Evolutionary conservation across 2,888 invertebrate species (phyloP), one percentile per base, ranked within the genome.

Genomic region (Geophilus truncorum): DNA sequence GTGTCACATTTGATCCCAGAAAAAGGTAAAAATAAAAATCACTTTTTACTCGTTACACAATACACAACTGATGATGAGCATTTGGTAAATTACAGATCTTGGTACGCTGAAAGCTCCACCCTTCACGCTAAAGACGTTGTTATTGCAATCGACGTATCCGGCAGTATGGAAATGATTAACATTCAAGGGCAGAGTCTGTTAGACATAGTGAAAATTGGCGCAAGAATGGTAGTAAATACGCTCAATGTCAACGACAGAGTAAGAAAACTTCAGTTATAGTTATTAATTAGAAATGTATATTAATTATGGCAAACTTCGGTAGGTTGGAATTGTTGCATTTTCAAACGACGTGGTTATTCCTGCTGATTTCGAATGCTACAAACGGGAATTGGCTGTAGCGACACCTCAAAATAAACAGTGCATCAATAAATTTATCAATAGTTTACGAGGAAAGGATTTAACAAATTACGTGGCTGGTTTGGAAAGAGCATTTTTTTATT

Each of bases 391-490:
- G 23, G 78, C 78, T 4, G 45, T 45, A 21, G 78, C 78, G 10
- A 78, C 78, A 1, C 78, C 78, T 9, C 78, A 78, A 25, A 78
- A 78, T 28, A 78, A 78, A 23, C 21, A 21, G 25, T 18, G 23
- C 36, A 21, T 78, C 21, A 78, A 51, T 18, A 21, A 36, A 18
- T 78, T 78, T 23, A 78, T 78, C 9, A 28, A 78, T 18, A 25
- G 51, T 10, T 40, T 78, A 23, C 6, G 51, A 78, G 78, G 78
- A 40, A 36, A 45, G 21, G 78, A 40, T 23, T 23, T 78, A 7
- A 78, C 78, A n/a, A 78, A 78, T 23, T 78, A 78, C 23, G 51
- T 78, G 15, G 36, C 78, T 21, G 78, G 25, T n/a, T 23, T 78
- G 12, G 40, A 21, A 23, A 78, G 40, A 45, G 78, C 78, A 9